Evolutionary conservation across 1,140 invertebrate genomes (phyloP), one percentile per base, ranked within the genome.

Genomic region (Brachionus angularis): DNA sequence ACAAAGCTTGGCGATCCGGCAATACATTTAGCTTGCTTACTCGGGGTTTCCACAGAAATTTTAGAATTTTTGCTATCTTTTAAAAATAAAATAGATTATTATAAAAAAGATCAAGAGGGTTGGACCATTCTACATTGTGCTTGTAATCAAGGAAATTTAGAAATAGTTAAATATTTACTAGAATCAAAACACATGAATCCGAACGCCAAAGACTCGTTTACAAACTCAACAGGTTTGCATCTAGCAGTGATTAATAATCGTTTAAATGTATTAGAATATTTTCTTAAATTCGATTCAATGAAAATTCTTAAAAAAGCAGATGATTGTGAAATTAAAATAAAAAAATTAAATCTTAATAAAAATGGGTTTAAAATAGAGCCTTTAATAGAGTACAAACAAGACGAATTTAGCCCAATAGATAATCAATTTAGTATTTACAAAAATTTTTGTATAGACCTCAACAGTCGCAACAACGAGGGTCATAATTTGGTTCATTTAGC

Each of bases 101-200:
- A 46, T 18, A 25, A 34, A 31, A 67, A n/a, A 47, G 62, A 67
- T 46, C 62, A 67, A 67, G 62, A 67, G 23, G 62, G 62, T 23
- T 67, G 62, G 62, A 34, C 31, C 21, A 8, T 18, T 2, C 18
- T 67, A 18, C 62, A 67, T 34, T 67, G 62, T 47, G 62, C 62
- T 33, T 67, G 62, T n/a, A 67, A 67, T 49, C 62, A 67, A 29
- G 62, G 62, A 16, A 18, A 67, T 47, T n/a, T 67, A 0, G 62
- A 47, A 29, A 67, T 67, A 4, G 62, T 67, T 4, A 25, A 31
- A 27, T 67, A 67, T 42, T 25, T 67, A 14, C 25, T 67, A 21
- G 62, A 67, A 46, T 34, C 31, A 33, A 67, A 67, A 67, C 36
- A 21, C 25, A 67, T 67, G 62, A 67, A 67, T 50, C 62, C 62